A percentile compares a stretch with the other conserved stretches of the same genome.
Evolutionary conservation across 1,140 invertebrate genomes (phyloP).

Genomic region (Danaus melanippus): DNA sequence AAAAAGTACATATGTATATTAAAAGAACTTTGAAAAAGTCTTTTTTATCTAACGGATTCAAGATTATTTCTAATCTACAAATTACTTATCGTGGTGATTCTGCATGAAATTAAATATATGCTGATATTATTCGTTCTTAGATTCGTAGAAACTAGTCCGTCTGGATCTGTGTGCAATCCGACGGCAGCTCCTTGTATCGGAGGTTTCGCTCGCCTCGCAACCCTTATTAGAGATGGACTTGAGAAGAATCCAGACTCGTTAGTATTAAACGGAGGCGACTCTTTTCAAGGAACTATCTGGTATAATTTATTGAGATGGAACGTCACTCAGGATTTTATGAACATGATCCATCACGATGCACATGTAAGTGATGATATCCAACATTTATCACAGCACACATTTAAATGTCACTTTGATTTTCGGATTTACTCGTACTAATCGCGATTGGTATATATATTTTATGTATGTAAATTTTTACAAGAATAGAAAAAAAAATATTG

Average conservation of each 20-base stretch:
- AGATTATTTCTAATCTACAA: too few species aligned
- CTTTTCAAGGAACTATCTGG: constrained; percentile 85
- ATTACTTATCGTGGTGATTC: too few species aligned
- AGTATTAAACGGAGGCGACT: constrained; percentile 83
- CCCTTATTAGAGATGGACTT: constrained; percentile 62
- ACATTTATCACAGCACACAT: background rate
- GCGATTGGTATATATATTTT: background rate
- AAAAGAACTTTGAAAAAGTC: too few species aligned
- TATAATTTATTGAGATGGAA: constrained; percentile 80
- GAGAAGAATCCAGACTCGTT: constrained; percentile 72
- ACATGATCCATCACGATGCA: constrained; percentile 79
- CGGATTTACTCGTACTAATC: too few species aligned
- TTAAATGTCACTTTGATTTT: background rate
- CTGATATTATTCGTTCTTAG: constrained; percentile 36
- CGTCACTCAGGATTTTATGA: constrained; percentile 79
- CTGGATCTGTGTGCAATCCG: constrained; percentile 72
- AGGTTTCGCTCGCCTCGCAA: constrained; percentile 77
- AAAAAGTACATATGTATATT: too few species aligned
- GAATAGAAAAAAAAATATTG: too few species aligned
- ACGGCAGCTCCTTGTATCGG: constrained; percentile 70
- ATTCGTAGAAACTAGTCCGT: constrained; percentile 76
- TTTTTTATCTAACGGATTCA: too few species aligned
- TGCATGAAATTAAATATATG: too few species aligned
- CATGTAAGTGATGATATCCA: constrained; percentile 73
- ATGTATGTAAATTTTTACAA: background rate